phyloP scores from a whole-genome alignment of 2,888 invertebrate genomes.

The Stegophylla sp. region DNA sequence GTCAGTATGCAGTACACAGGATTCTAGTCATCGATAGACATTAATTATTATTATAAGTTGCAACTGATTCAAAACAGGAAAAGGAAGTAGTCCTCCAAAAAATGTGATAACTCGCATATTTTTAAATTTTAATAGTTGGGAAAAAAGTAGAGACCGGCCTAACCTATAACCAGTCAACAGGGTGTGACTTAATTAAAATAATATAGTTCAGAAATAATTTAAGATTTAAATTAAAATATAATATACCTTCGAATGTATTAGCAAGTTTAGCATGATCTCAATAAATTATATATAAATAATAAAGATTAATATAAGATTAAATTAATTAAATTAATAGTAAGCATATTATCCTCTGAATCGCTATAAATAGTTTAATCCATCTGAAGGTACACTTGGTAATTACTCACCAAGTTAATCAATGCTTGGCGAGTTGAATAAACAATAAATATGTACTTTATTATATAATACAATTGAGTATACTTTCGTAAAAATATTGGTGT shows the following conservation, averaged over 20 bases:
- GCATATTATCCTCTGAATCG: too few relatives aligned
- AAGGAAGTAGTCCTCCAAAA: background rate
- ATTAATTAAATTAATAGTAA: too few relatives aligned
- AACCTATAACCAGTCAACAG: background rate
- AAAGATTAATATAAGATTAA: too few relatives aligned
- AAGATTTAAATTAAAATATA: conserved; percentile 11
- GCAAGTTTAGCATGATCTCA: too few relatives aligned
- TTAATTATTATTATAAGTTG: conserved; percentile 16
- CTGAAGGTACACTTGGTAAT: background rate
- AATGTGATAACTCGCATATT: background rate
- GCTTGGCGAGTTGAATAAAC: background rate
- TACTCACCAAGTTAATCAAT: background rate
- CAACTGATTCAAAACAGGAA: background rate
- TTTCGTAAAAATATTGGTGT: background rate
- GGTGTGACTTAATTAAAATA: background rate
- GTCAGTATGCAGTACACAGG: too few relatives aligned
- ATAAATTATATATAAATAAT: too few relatives aligned
- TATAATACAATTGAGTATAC: background rate
- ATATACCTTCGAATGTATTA: background rate
- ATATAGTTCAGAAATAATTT: conserved; percentile 17
- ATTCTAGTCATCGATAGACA: background rate
- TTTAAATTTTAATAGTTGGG: background rate
- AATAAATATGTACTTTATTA: background rate
- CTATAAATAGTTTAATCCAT: background rate
- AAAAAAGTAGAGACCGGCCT: background rate